Evolutionary conservation across 2,888 invertebrate species (phyloP), one percentile per base, ranked within the genome.

Genomic region (Aleiodes leptofemur): DNA sequence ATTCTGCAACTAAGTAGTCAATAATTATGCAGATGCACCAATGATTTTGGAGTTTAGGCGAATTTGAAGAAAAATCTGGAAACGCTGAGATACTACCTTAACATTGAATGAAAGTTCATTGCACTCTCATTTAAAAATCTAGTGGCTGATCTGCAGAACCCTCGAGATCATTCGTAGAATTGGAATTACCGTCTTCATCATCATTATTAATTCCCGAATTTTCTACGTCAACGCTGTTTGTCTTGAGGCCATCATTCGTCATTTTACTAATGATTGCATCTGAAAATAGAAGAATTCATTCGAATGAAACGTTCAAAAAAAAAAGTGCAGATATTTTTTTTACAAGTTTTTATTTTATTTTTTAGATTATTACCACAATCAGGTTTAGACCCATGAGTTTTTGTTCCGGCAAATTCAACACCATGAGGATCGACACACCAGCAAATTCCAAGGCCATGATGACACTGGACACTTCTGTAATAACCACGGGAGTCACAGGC

Each of bases 361-460:
- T 3, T 34, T 23, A 29, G 0, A 77, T 73, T 91, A 92, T 92
- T 90, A 95, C 95, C 94, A 89, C 95, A 95, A 90, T 93, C 94
- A 76, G 95, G 95, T 90, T 94, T 95, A 56, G 84, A 79, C 90
- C 96, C 94, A 88, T 94, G 92, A 80, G 95, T 94, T 87, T 96
- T 94, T 81, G 96, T 95, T 88, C 95, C 96, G 82, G 96, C 93
- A 86, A 94, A 94, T 91, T 97, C 97, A 61, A 95, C 95, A 73
- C 97, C 97, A 90, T 97, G 97, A 88, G 95, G 94, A 91, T 97
- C 96, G 82, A 97, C 96, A 91, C 97, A 97, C 97, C 97, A 97
- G 91, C 97, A 97, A 89, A 96, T 94, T 77, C 95, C 96, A 70
- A 96, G 95, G 78, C 96, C 95, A 81, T 93, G 93, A 91, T 97